Percentiles rank a stretch among this genome's conserved stretches.
Evolutionary conservation across 2,113 vertebrate genomes (phyloP).

Genomic region (Pontoporia blainvillei): DNA sequence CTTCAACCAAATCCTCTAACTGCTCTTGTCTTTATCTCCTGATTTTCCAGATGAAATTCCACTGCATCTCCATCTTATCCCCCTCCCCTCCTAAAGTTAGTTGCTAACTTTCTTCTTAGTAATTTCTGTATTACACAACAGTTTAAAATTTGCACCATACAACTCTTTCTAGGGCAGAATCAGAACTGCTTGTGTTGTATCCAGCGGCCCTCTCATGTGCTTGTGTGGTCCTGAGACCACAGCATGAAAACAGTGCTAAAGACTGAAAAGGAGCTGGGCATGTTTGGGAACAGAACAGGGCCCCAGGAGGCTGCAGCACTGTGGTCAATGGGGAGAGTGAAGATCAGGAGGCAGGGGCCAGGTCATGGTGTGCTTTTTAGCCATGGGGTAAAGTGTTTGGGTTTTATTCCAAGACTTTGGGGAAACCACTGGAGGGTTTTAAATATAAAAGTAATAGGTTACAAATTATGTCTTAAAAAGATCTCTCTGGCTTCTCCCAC

Average conservation of each 20-base stretch:
- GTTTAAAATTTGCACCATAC: fast-evolving
- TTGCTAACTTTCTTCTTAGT: background rate
- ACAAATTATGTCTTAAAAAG: background rate
- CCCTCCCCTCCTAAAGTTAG: background rate
- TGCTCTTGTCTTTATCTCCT: background rate
- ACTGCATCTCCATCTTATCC: fast-evolving
- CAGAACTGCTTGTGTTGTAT: no score
- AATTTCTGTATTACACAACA: no score
- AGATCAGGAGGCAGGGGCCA: background rate
- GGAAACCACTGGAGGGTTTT: background rate
- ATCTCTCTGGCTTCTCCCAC: background rate
- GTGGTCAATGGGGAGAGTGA: background rate
- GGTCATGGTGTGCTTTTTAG: background rate
- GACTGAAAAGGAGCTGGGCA: background rate
- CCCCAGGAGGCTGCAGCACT: fast-evolving
- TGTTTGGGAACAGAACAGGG: background rate
- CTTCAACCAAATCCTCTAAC: no score
- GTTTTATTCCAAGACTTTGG: background rate
- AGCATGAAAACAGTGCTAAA: background rate
- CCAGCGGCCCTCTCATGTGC: background rate
- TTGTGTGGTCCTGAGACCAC: background rate
- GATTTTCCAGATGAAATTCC: background rate
- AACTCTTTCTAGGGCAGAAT: background rate
- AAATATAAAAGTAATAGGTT: background rate
- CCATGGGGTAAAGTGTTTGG: background rate